phyloP scores from a whole-genome alignment of 1,140 invertebrate species.

The Oreohelix idahoensis region DNA sequence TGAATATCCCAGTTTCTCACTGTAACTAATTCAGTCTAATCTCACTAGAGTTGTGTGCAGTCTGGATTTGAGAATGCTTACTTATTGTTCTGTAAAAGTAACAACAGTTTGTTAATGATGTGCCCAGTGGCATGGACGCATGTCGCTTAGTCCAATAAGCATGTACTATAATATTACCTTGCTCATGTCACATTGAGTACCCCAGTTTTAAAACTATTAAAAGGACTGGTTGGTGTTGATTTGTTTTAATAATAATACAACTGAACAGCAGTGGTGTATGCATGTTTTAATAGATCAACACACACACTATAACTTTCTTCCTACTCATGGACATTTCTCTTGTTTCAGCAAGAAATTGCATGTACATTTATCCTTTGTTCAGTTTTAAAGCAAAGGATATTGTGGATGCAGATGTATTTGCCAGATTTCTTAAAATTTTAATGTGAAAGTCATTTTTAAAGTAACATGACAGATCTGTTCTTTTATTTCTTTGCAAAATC shows the following conservation, averaged over 20 bases:
- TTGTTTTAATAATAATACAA: neutral
- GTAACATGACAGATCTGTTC: neutral
- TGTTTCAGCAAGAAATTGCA: constrained; percentile 1
- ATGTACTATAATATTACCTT: constrained; percentile 28
- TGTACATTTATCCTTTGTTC: neutral
- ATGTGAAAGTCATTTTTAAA: neutral
- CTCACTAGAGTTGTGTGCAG: neutral
- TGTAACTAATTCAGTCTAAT: neutral
- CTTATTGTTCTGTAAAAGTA: neutral
- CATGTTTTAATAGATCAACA: neutral
- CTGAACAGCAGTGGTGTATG: neutral
- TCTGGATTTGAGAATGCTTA: constrained; percentile 1
- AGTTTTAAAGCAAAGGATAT: neutral
- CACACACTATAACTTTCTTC: neutral
- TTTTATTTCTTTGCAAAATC: neutral
- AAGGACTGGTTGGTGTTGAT: neutral
- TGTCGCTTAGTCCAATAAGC: constrained; percentile 51
- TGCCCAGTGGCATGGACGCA: constrained; percentile 55
- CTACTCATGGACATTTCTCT: constrained; percentile 13
- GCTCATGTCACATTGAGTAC: constrained; percentile 4
- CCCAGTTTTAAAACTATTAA: neutral
- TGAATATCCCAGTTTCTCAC: neutral
- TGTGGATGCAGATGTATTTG: neutral
- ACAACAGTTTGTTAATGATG: constrained; percentile 7
- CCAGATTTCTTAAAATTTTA: neutral